Base-by-base conservation (phyloP, 2,797 vertebrate species). In the Enteromius mattozi region DNA sequence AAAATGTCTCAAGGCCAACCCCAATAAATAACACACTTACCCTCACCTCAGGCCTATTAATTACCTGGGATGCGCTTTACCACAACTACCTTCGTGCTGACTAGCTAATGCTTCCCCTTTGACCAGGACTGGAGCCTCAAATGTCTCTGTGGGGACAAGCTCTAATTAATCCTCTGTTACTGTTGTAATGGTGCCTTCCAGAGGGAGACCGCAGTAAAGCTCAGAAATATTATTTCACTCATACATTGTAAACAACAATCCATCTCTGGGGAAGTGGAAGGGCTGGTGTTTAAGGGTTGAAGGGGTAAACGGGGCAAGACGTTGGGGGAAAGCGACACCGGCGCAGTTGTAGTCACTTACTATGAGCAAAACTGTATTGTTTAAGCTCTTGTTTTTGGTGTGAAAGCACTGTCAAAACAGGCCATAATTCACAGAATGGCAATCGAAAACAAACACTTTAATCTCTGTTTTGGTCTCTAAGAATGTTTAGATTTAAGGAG, bases 161-260 rank as follows among this genome's bases (percentile, higher is more conserved):
- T 96, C 96, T 98, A 98, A 98, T 98, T 97, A 98, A 98, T 97
- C 97, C 96, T 96, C 95, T 94, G 96, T 96, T 96, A 97, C 96
- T 96, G 95, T 96, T 96, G 96, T 98, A 96, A 97, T 96, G 95
- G 95, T 94, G 88, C 85, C 94, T 92, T 96, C 97, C 96, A 95
- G 40, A 65, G 96, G 96, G 96, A 96, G 89, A 84, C 84, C 88
- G 85, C 80, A 89, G 88, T 89, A 88, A 93, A 92, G 93, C 91
- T 93, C 92, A 95, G 94, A 96, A 96, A 97, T 96, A 97, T 96
- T 96, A 96, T 96, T 97, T 96, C 95, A 96, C 96, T 95, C 89
- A 91, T 93, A 94, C 92, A 96, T 94, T 95, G 96, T 98, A 97
- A 98, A 98, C 97, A 99, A 96, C 95, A 92, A 91, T 49, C 81